Conservation (phyloP, 2,113 vertebrate species). For the Poicephalus meyeri region DNA sequence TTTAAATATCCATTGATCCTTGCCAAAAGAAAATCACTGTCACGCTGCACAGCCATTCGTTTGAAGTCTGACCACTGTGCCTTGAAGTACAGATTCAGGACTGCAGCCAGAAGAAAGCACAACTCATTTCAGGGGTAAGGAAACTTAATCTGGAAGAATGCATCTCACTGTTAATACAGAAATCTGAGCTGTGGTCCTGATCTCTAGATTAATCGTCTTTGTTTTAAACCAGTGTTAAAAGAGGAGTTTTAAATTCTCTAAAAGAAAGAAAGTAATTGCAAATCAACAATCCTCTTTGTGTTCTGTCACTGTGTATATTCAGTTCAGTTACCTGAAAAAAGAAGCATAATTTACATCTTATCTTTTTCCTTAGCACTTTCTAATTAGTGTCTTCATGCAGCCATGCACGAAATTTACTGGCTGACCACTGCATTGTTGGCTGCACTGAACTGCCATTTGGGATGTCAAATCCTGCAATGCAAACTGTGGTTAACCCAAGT, state of each 20-base stretch:
- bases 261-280: background rate
- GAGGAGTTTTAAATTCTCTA: background rate
- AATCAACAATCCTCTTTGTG: background rate
- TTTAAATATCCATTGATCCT: too few species aligned
- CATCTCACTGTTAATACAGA: background rate
- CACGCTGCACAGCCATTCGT: background rate
- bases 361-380: background rate
- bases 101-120: background rate
- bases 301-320: background rate
- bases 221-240: background rate
- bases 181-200: background rate
- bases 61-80: background rate
- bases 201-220: background rate
- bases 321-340: background rate
- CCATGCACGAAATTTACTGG: background rate
- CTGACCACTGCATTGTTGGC: background rate
- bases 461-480: background rate
- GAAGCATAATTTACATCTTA: background rate
- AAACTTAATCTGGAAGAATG: background rate
- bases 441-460: background rate
- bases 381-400: background rate
- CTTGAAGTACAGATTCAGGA: background rate
- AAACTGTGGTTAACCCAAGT: background rate
- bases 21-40: too few species aligned
- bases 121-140: background rate